These are phyloP conservation scores for Perizoma affinitatum DNA, from an alignment of 2,888 invertebrate genomes.

Conservation along the genomic window DNA sequence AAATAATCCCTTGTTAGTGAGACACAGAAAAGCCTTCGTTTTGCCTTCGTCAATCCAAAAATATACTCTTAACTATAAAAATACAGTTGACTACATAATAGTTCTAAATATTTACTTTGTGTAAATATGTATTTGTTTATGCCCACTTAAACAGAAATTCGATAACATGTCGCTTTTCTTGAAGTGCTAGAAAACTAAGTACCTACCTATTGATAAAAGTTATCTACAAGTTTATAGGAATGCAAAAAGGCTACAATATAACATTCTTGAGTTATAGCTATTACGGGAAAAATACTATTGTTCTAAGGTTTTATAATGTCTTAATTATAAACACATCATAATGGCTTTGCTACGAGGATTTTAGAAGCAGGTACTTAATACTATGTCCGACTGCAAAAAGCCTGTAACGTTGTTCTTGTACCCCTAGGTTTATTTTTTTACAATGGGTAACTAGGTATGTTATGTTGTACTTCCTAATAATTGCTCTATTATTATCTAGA, in stretches of 20 bases:
- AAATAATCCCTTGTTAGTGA: no score
- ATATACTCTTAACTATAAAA: no score
- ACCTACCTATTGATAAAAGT: conserved; percentile 1
- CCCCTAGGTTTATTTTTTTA: no score
- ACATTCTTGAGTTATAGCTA: conserved; percentile 7
- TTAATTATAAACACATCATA: neutral
- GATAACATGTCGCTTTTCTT: conserved; percentile 3
- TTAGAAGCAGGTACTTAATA: neutral
- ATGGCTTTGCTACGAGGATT: neutral
- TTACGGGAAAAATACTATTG: conserved; percentile 17
- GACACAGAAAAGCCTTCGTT: no score
- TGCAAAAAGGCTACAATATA: neutral
- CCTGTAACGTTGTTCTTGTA: neutral
- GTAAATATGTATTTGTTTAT: neutral
- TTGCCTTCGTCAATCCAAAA: no score
- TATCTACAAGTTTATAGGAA: conserved; percentile 1
- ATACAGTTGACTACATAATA: no score
- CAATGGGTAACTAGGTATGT: no score
- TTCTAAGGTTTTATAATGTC: conserved; percentile 2
- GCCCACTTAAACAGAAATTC: neutral
- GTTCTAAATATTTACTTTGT: no score
- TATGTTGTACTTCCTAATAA: no score
- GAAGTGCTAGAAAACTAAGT: no score
- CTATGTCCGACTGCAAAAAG: neutral
- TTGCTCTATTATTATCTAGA: no score